Evolutionary conservation across 35 echinoderm and acorn worm species (phyloP), one percentile per base, ranked within the genome.

Genomic region (Heliocidaris erythrogramma): DNA sequence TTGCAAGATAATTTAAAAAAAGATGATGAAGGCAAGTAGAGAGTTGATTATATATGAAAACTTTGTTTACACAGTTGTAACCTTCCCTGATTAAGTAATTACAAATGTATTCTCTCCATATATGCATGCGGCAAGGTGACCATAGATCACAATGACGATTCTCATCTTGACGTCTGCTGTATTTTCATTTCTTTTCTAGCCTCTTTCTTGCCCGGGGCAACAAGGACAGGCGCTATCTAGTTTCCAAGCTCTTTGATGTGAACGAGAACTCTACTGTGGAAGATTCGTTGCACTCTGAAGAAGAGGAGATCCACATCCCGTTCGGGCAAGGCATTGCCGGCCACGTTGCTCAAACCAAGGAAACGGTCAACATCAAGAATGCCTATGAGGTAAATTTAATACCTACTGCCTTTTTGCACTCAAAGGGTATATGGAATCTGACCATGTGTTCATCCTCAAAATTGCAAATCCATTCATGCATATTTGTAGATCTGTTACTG

Each of bases 341-440:
- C 47, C 96, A 99, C 65, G 98, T 99, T 2, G 98, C 98, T 32
- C 96, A 95, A 92, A 96, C 95, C 60, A 97, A 99, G 96, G 98
- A 99, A 85, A 97, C 97, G 5, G 95, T 99, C 95, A 99, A 99
- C 94, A 99, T 97, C 48, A 97, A 99, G 92, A 97, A 99, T 99
- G 98, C 98, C 92, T 99, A 99, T 96, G 98, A 99, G 98, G 98
- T 99, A 94, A 95, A 95, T 49, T 42, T 42, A n/a, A n/a, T n/a
- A n/a, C 14, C 32, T 2, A 78, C 65, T 78, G 8, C 18, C 4
- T 78, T 27, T 78, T 78, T 56, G 52, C 52, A 56, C 52, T 13
- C 13, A 14, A 56, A 56, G 52, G 9, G 10, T 56, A 56, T 56
- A 56, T 56, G 52, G 14, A 56, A 56, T 56, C 52, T 56, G 52